Conservation (phyloP, 2,113 vertebrate genomes). For the Gambusia affinis region DNA sequence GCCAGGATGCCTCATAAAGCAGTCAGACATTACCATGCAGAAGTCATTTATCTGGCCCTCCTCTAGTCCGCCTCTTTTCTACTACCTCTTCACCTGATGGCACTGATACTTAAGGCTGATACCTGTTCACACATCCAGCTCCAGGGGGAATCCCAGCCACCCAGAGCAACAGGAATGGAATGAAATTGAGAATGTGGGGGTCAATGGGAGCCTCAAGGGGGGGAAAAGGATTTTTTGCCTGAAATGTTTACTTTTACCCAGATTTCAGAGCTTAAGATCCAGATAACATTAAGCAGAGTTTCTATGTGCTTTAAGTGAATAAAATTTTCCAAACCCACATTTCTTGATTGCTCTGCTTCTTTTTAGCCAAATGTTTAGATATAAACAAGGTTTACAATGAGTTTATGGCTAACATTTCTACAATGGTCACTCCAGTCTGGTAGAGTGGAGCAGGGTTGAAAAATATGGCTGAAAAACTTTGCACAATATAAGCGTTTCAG, state of each 20-base stretch:
- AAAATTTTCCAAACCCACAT: no score
- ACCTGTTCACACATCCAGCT: conserved; percentile 34
- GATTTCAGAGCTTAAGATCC: not conserved
- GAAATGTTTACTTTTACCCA: not conserved
- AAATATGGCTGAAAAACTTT: no score
- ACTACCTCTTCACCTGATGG: conserved; percentile 17
- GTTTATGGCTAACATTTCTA: no score
- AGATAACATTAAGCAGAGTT: not conserved
- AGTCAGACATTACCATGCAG: conserved; percentile 69
- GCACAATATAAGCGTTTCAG: no score
- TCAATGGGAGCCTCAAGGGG: not conserved
- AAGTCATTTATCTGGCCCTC: conserved; percentile 68
- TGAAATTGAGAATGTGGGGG: conserved; percentile 6
- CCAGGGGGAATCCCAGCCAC: not conserved
- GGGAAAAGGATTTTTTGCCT: not conserved
- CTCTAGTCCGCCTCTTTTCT: conserved; percentile 18
- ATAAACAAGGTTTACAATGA: no score
- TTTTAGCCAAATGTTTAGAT: no score
- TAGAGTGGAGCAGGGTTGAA: no score
- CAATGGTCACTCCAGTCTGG: no score
- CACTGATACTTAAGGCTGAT: conserved; percentile 41
- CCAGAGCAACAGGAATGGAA: not conserved
- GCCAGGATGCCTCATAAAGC: conserved; percentile 72
- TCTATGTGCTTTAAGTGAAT: not conserved
- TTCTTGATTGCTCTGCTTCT: no score